Evolutionary conservation across 2,888 invertebrate genomes (phyloP).

Genomic region (Microplitis manilae): DNA sequence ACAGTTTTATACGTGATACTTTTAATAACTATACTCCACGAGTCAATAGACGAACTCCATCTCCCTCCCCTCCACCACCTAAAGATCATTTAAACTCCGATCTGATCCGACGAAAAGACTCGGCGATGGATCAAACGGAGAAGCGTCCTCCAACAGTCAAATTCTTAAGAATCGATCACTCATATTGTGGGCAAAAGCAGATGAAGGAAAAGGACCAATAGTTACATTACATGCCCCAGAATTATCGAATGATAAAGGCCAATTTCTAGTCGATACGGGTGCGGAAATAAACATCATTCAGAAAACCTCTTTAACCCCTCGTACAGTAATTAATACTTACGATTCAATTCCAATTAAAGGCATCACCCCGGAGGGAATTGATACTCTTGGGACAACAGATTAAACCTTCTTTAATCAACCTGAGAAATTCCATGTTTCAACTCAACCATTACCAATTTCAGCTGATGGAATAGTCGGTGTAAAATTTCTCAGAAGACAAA

Average conservation of each 20-base stretch:
- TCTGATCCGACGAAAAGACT: too few relatives aligned
- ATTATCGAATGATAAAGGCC: too few relatives aligned
- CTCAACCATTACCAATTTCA: not conserved
- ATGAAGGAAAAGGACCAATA: too few relatives aligned
- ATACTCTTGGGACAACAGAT: conserved; percentile 16
- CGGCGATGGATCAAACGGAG: too few relatives aligned
- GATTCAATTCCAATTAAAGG: conserved; percentile 22
- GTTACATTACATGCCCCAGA: too few relatives aligned
- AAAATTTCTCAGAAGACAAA: conserved; percentile 9
- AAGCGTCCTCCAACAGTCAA: too few relatives aligned
- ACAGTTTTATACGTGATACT: too few relatives aligned
- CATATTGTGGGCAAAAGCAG: too few relatives aligned
- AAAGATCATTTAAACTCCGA: not conserved
- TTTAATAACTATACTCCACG: too few relatives aligned
- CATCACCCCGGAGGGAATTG: too few relatives aligned
- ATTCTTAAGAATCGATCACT: too few relatives aligned
- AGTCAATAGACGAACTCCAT: too few relatives aligned
- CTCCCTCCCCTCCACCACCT: not conserved
- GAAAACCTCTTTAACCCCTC: conserved; percentile 12
- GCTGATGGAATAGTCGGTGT: conserved; percentile 36
- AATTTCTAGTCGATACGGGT: conserved; percentile 31
- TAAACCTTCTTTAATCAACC: conserved; percentile 15
- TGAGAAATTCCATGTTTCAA: conserved; percentile 30
- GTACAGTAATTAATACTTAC: not conserved
- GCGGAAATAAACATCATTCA: conserved; percentile 40